Conservation (phyloP, 2,113 vertebrate species). For the Tetrax tetrax region DNA sequence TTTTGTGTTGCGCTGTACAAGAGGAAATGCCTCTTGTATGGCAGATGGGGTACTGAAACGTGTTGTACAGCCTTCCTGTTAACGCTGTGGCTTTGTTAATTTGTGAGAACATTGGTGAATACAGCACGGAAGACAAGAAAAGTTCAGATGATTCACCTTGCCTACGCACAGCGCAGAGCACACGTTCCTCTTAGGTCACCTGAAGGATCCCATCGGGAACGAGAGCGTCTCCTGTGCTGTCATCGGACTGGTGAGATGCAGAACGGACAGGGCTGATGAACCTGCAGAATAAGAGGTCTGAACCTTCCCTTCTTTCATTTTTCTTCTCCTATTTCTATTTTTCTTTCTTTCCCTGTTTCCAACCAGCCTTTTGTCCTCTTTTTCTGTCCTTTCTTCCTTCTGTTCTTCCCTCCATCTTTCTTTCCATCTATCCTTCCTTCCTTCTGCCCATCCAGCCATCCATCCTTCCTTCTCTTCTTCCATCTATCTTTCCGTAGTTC, state of each 20-base stretch:
- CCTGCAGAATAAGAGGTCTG: background rate
- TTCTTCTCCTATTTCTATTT: background rate
- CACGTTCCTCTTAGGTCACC: background rate
- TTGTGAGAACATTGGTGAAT: background rate
- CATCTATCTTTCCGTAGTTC: background rate
- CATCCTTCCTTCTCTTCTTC: background rate
- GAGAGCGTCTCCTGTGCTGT: accelerated
- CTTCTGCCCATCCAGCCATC: background rate
- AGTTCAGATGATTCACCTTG: background rate
- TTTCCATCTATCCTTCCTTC: background rate
- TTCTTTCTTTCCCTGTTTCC: background rate
- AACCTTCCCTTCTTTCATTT: background rate
- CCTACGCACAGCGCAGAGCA: accelerated
- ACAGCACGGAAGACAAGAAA: background rate
- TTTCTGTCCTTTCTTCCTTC: background rate
- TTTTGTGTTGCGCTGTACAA: background rate
- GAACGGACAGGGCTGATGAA: background rate
- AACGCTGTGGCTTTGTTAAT: background rate
- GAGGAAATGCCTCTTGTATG: background rate
- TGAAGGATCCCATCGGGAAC: background rate
- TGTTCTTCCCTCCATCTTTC: background rate
- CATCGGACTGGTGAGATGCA: background rate
- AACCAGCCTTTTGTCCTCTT: background rate
- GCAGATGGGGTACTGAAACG: background rate
- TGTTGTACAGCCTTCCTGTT: background rate